phyloP scores from a whole-genome alignment of 1,140 invertebrate genomes.

The Vollenhovia emeryi region DNA sequence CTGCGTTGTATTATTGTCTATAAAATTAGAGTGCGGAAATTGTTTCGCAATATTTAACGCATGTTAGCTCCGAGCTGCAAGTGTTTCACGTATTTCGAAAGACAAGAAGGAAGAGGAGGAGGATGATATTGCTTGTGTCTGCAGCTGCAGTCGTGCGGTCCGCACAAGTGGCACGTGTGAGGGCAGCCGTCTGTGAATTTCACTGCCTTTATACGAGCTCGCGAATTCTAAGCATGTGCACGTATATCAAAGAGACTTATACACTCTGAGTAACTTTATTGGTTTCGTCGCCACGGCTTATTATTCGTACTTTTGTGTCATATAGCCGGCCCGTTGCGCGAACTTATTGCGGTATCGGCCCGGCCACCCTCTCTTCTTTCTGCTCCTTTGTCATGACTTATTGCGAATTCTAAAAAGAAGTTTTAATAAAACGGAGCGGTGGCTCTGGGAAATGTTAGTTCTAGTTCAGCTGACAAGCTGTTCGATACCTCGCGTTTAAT shows the following conservation, averaged over 20 bases:
- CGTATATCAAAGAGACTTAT: constrained; percentile 3
- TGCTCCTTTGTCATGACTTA: not conserved
- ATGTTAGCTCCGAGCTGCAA: not conserved
- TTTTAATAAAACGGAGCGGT: constrained; percentile 41
- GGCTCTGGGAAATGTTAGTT: not conserved
- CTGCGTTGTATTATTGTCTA: not conserved
- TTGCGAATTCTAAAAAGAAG: constrained; percentile 35
- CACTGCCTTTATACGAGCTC: not conserved
- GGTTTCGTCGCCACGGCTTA: not conserved
- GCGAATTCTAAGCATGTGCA: not conserved
- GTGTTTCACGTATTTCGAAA: constrained; percentile 7
- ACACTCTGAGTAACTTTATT: constrained; percentile 28
- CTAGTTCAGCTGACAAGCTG: not conserved
- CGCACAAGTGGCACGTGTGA: constrained; percentile 6
- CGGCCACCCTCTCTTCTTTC: not conserved
- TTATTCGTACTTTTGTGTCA: constrained; percentile 35
- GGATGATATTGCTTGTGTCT: constrained; percentile 12
- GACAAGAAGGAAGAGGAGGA: not conserved
- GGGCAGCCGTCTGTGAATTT: constrained; percentile 28
- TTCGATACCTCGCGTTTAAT: constrained; percentile 38
- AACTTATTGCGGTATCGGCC: constrained; percentile 5
- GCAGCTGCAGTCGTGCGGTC: constrained; percentile 11
- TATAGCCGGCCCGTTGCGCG: not conserved
- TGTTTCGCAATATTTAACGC: not conserved
- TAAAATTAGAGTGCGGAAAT: not conserved